Percentiles rank a stretch among this genome's conserved stretches.
These are phyloP conservation scores for Tetranychus urticae DNA, from an alignment of 1,140 invertebrate genomes.

Conservation along the genomic window DNA sequence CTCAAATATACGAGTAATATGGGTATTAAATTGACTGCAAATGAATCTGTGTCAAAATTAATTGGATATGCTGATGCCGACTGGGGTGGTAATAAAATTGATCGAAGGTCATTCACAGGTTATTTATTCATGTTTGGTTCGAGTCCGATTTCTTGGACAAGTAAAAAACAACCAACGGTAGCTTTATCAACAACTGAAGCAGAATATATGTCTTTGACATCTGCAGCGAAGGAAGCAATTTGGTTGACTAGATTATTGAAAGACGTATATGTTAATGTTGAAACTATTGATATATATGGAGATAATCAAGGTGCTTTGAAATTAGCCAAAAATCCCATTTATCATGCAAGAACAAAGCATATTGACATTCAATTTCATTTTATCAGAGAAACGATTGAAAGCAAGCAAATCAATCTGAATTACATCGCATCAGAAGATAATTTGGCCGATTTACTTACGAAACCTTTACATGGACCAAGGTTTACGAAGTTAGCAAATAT, in stretches of 20 bases:
- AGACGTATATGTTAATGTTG: not conserved
- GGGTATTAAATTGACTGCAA: not conserved
- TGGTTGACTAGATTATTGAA: slow-evolving; percentile 10
- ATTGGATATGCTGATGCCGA: slow-evolving; percentile 3
- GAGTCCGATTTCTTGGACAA: slow-evolving; percentile 15
- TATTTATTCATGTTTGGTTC: slow-evolving; percentile 14
- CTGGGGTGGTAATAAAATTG: slow-evolving; percentile 5
- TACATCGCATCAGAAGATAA: not conserved
- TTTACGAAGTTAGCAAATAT: not conserved
- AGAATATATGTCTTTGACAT: slow-evolving; percentile 19
- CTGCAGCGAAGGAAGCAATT: slow-evolving; percentile 18
- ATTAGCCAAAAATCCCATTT: slow-evolving; percentile 11
- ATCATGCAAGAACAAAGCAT: slow-evolving; percentile 15
- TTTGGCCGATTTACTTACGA: slow-evolving; percentile 11
- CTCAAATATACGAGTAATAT: slow-evolving; percentile 18
- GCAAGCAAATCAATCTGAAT: slow-evolving; percentile 13
- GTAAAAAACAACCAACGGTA: slow-evolving; percentile 16
- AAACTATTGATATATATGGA: slow-evolving; percentile 2
- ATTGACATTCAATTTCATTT: slow-evolving; percentile 16
- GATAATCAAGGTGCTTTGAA: slow-evolving; percentile 16
- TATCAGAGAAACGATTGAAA: slow-evolving; percentile 18
- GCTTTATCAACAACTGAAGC: slow-evolving; percentile 18
- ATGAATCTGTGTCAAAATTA: too few relatives aligned
- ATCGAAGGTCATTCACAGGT: not conserved
- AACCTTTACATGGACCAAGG: not conserved